Evolutionary conservation across 2,113 vertebrate genomes (phyloP).

Genomic region (Campylomormyrus tamandua): DNA sequence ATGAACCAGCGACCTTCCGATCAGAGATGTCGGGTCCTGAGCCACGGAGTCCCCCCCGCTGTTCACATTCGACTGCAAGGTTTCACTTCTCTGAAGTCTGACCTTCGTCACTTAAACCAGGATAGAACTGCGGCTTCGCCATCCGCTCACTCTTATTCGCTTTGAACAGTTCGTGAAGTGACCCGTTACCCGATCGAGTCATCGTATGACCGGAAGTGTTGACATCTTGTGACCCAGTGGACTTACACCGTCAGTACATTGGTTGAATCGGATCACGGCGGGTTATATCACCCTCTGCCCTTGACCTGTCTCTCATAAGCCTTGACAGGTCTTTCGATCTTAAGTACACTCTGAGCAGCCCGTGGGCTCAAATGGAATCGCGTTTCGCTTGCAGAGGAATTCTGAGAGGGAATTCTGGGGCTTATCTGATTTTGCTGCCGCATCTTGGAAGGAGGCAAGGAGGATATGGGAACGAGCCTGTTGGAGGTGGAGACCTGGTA

Average conservation of each 20-base stretch:
- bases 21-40: background rate
- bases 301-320: background rate
- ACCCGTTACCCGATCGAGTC: background rate
- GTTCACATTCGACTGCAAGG: background rate
- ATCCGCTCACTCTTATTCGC: background rate
- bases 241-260: background rate
- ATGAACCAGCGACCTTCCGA: background rate
- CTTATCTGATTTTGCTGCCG: background rate
- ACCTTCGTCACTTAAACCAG: background rate
- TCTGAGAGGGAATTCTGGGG: background rate
- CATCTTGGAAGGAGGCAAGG: background rate
- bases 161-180: background rate
- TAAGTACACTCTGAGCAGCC: background rate
- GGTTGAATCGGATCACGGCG: background rate
- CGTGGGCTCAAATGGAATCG: background rate
- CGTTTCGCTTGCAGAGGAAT: background rate
- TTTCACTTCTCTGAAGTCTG: background rate
- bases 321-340: background rate
- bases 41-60: background rate
- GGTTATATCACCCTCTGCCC: background rate
- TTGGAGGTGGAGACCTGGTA: background rate
- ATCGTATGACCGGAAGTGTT: background rate
- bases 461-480: background rate
- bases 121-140: background rate
- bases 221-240: background rate